These are phyloP conservation scores for Morinoia aosen DNA, from an alignment of 2,888 invertebrate species.

Conservation along the genomic window DNA sequence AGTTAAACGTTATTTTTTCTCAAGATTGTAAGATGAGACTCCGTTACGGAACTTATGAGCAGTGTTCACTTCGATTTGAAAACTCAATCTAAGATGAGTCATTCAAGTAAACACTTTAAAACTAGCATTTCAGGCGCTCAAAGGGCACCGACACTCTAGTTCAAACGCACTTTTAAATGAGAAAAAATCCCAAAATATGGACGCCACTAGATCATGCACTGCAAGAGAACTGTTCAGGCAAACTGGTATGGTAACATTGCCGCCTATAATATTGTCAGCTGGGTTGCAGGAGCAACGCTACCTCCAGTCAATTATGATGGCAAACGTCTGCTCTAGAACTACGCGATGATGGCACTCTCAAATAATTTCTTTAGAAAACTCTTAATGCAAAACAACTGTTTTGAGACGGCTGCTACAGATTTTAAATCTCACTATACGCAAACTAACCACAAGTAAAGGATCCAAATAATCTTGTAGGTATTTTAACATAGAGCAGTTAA, in stretches of 20 bases:
- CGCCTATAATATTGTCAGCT: background rate
- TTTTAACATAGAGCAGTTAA: constrained; percentile 39
- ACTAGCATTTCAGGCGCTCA: background rate
- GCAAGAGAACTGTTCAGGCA: background rate
- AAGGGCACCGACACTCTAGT: background rate
- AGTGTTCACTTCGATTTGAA: background rate
- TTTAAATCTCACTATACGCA: background rate
- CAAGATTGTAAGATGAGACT: background rate
- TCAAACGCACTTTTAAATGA: background rate
- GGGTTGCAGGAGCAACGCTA: background rate
- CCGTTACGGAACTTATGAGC: background rate
- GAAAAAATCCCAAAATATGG: background rate
- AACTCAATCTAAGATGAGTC: background rate
- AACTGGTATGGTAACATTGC: background rate
- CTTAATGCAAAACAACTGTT: background rate
- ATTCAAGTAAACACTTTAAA: background rate
- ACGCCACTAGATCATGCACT: background rate
- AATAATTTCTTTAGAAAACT: constrained; percentile 23
- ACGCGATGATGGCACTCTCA: background rate
- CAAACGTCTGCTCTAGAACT: background rate
- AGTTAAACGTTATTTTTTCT: background rate
- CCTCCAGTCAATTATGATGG: background rate
- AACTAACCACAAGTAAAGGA: constrained; percentile 22
- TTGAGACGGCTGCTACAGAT: background rate
- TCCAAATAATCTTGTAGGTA: background rate